These are phyloP conservation scores for Hetaerina americana DNA, from an alignment of 1,140 invertebrate genomes.

Conservation along the genomic window DNA sequence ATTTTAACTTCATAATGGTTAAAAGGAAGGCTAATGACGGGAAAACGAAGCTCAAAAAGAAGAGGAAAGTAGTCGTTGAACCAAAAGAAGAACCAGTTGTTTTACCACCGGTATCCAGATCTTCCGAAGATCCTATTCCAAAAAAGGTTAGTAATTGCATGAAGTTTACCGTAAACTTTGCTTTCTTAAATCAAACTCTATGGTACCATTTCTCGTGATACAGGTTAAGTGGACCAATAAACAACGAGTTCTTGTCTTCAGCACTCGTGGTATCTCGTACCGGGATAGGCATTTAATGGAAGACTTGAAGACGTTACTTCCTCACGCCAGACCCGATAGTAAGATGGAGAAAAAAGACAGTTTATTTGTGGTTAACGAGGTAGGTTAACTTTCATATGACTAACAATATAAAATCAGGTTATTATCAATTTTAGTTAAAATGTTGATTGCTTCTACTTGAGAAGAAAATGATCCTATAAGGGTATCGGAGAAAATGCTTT, in stretches of 20 bases:
- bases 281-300: constrained; percentile 91
- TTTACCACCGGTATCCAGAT: neutral
- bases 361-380: constrained; percentile 47
- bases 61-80: neutral
- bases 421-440: too few species aligned
- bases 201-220: constrained; percentile 16
- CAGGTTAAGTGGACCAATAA: constrained; percentile 85
- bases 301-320: constrained; percentile 83
- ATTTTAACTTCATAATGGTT: neutral
- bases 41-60: neutral
- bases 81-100: neutral
- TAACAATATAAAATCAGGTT: too few species aligned
- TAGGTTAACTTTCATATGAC: constrained; percentile 18
- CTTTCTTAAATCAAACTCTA: neutral
- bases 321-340: constrained; percentile 84
- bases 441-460: too few species aligned
- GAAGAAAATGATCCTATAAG: too few species aligned
- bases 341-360: constrained; percentile 50
- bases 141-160: neutral
- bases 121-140: neutral
- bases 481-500: too few species aligned
- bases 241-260: constrained; percentile 83
- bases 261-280: constrained; percentile 79
- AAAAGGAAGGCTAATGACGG: neutral
- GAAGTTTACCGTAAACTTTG: neutral